Evolutionary conservation across 2,888 invertebrate species (phyloP).

Genomic region (Cephonodes hylas): DNA sequence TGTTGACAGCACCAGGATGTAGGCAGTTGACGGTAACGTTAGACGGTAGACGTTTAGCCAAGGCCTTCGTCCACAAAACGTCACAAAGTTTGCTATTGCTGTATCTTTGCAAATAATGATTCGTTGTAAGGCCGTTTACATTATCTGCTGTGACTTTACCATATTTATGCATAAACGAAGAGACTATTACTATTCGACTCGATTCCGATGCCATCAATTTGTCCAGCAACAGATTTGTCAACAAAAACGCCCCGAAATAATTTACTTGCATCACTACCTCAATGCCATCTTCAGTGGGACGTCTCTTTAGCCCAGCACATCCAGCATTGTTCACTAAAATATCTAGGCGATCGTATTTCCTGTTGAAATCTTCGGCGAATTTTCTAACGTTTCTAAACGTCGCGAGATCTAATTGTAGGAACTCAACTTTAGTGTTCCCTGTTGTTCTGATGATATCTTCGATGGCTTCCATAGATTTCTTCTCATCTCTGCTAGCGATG

Average conservation of each 20-base stretch:
- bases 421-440: constrained; percentile 86
- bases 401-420: constrained; percentile 71
- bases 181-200: constrained; percentile 68
- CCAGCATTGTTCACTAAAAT: constrained; percentile 85
- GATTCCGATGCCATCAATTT: constrained; percentile 60
- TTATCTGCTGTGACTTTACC: constrained; percentile 71
- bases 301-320: constrained; percentile 51
- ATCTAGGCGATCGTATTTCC: constrained; percentile 74
- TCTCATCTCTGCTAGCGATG: constrained; percentile 89
- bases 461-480: constrained; percentile 85
- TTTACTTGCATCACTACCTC: constrained; percentile 84
- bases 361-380: constrained; percentile 82
- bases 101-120: constrained; percentile 66
- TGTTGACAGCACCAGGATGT: constrained; percentile 91
- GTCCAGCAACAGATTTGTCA: constrained; percentile 84
- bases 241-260: constrained; percentile 85
- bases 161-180: constrained; percentile 55
- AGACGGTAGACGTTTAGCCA: constrained; percentile 55
- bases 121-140: constrained; percentile 29
- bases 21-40: constrained; percentile 89
- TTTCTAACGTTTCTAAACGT: constrained; percentile 75
- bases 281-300: constrained; percentile 81
- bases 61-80: constrained; percentile 63
- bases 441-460: constrained; percentile 85
- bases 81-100: constrained; percentile 64